phyloP scores from a whole-genome alignment of 2,888 invertebrate species.

The Alentia gelatinosa region DNA sequence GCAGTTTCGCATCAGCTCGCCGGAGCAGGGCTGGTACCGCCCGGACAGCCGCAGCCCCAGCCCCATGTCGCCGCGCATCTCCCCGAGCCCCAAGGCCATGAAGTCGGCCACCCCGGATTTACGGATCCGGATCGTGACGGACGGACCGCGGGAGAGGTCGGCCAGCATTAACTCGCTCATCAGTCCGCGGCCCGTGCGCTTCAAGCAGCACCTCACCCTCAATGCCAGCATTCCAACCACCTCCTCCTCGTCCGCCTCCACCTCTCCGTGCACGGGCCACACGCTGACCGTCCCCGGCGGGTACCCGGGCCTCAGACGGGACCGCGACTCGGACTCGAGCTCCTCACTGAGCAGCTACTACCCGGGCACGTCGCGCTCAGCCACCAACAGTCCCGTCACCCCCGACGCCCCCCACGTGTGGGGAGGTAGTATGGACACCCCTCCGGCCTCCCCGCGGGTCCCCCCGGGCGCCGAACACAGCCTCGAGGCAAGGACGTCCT shows the following conservation, averaged over 20 bases:
- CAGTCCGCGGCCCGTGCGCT: neutral
- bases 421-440: slow-evolving; percentile 62
- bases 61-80: slow-evolving; percentile 59
- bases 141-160: neutral
- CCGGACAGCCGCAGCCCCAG: slow-evolving; percentile 56
- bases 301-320: neutral
- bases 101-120: slow-evolving; percentile 49
- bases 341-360: slow-evolving; percentile 66
- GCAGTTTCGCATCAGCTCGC: slow-evolving; percentile 56
- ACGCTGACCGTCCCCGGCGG: slow-evolving; percentile 18
- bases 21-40: slow-evolving; percentile 58
- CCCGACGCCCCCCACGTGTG: slow-evolving; percentile 68
- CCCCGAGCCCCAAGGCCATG: slow-evolving; percentile 56
- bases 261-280: slow-evolving; percentile 55
- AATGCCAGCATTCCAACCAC: neutral
- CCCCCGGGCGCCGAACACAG: neutral
- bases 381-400: slow-evolving; percentile 72
- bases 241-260: neutral
- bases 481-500: slow-evolving; percentile 53
- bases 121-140: slow-evolving; percentile 12
- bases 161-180: neutral
- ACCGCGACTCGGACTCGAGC: slow-evolving; percentile 48
- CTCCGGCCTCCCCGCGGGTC: slow-evolving; percentile 57
- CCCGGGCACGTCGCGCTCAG: slow-evolving; percentile 69
- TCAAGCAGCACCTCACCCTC: neutral